Evolutionary conservation across 2,113 vertebrate genomes (phyloP).

Genomic region (Odocoileus hemionus): DNA sequence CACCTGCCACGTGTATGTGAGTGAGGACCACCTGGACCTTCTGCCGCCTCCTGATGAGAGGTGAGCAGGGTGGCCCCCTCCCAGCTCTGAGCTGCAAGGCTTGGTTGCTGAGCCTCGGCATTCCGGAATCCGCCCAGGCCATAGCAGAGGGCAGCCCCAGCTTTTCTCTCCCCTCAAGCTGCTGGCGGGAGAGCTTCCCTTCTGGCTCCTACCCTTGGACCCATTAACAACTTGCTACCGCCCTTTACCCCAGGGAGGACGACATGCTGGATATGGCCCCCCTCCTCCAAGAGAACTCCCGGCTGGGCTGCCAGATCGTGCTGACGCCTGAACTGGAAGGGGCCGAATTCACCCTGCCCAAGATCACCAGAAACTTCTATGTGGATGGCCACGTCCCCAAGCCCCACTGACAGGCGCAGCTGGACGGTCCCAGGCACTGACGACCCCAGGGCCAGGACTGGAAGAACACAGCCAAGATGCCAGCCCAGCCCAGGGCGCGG

Average conservation of each 20-base stretch:
- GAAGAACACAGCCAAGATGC: neutral
- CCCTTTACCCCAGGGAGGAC: slow-evolving; percentile 83
- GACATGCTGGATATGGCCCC: slow-evolving; percentile 96
- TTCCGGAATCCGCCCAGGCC: neutral
- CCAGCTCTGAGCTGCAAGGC: neutral
- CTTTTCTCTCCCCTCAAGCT: no score
- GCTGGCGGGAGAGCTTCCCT: neutral
- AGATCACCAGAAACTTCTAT: slow-evolving; percentile 93
- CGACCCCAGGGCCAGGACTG: neutral
- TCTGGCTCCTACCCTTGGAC: neutral
- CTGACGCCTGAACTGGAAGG: slow-evolving; percentile 87
- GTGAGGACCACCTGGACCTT: slow-evolving; percentile 78
- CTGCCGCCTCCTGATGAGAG: slow-evolving; percentile 88
- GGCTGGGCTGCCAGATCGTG: slow-evolving; percentile 91
- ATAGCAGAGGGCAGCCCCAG: neutral
- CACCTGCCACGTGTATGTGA: slow-evolving; percentile 93
- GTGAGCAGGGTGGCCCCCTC: slow-evolving; percentile 68
- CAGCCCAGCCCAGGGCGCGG: neutral
- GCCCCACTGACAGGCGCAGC: slow-evolving; percentile 84
- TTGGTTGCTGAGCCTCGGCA: neutral
- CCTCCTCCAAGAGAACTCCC: slow-evolving; percentile 90
- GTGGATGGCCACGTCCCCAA: slow-evolving; percentile 93
- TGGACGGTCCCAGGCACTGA: neutral
- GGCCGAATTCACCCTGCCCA: slow-evolving; percentile 87
- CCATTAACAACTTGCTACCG: neutral